A percentile compares a stretch with the other conserved stretches of the same genome.
phyloP scores from a whole-genome alignment of 2,797 vertebrate species.

The Gastrophryne carolinensis region DNA sequence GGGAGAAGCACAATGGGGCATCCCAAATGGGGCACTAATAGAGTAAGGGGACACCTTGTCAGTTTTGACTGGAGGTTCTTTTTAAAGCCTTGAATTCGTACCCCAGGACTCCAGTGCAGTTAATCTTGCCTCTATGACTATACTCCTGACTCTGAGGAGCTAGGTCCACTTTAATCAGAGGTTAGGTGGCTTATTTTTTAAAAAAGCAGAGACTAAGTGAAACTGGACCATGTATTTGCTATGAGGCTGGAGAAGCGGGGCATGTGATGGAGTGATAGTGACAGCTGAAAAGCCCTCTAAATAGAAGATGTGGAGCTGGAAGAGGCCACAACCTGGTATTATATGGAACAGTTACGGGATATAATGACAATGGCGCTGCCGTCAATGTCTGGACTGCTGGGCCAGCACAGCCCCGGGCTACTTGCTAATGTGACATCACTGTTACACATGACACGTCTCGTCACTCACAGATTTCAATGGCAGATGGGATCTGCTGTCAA shows the following conservation, averaged over 20 bases:
- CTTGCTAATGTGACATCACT: slow-evolving; percentile 9
- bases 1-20: too few relatives aligned
- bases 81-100: too few relatives aligned
- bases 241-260: background rate
- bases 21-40: too few relatives aligned
- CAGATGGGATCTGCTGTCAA: background rate
- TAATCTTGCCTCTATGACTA: too few relatives aligned
- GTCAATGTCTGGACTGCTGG: background rate
- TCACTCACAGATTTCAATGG: background rate
- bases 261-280: background rate
- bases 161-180: too few relatives aligned
- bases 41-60: too few relatives aligned
- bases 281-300: background rate
- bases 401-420: background rate
- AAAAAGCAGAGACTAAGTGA: too few relatives aligned
- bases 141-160: too few relatives aligned
- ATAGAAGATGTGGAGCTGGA: background rate
- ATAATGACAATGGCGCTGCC: background rate
- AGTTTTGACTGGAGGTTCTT: too few relatives aligned
- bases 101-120: too few relatives aligned
- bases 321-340: background rate
- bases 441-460: background rate
- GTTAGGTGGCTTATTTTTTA: too few relatives aligned
- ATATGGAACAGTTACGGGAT: background rate
- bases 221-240: too few relatives aligned